Evolutionary conservation across 2,113 vertebrate species (phyloP), one percentile per base, ranked within the genome.

Genomic region (Hyla sarda): DNA sequence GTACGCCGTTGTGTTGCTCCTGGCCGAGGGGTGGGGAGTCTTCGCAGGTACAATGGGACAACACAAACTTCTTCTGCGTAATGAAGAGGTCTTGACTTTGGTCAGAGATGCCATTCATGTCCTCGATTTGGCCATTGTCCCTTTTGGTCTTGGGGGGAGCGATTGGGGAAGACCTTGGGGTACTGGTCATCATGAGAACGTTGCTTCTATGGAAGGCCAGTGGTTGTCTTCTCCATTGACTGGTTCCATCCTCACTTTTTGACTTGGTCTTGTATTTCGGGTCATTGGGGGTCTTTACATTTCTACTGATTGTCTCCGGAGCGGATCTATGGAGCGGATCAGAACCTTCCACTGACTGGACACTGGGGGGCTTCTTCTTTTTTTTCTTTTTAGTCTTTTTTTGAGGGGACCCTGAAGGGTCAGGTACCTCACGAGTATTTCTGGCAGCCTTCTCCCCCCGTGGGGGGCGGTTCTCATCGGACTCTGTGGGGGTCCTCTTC

Each of bases 71-170:
- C 37, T 79, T 85, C 37, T 84, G 83, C 34, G 32, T 89, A 85
- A 90, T 60, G 82, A 90, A 89, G 87, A 89, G 83, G 47, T 91
- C 83, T 75, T 87, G 50, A 50, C 52, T 89, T 0, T 69, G 76
- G 69, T 76, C 69, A 82, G 83, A 88, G 45, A 12, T 37, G 10
- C 17, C 14, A 3, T 30, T 19, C 9, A n/a, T 23, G 37, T 75
- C 83, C 82, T 83, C 72, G 28, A 67, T 21, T 78, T 80, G 77
- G 32, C 37, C 48, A 2, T 1, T 34, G 19, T 30, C 6, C 45
- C 37, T 52, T 5, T 16, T 25, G 4, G 67, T 17, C 28, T 37
- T 37, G 30, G 41, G 1, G 1, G 30, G 11, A 12, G 16, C 16
- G 10, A 1, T 11, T 19, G 82, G 52, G 60, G 76, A 79, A 60